These are phyloP conservation scores for Entomobrya proxima DNA, from an alignment of 2,888 invertebrate genomes.

Conservation along the genomic window DNA sequence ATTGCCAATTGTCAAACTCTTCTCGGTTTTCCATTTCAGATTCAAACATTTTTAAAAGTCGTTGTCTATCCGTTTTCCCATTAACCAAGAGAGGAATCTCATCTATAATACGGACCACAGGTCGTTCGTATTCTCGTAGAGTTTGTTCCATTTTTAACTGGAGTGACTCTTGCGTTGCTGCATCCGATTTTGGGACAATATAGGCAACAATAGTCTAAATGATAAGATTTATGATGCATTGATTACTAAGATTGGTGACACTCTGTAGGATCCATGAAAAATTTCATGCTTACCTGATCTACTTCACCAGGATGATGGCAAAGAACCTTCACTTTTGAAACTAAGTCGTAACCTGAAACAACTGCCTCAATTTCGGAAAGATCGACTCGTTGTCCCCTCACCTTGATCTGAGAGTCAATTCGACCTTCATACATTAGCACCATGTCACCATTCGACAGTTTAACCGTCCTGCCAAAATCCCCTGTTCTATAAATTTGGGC, in stretches of 20 bases:
- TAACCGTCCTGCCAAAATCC: slow-evolving; percentile 69
- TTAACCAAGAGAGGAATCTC: slow-evolving; percentile 88
- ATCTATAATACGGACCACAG: slow-evolving; percentile 79
- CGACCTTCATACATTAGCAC: slow-evolving; percentile 67
- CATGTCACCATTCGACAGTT: slow-evolving; percentile 49
- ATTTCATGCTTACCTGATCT: not conserved
- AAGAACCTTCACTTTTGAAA: slow-evolving; percentile 87
- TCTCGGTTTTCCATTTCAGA: slow-evolving; percentile 78
- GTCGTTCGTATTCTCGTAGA: slow-evolving; percentile 70
- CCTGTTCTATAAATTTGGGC: slow-evolving; percentile 69
- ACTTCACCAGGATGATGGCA: slow-evolving; percentile 84
- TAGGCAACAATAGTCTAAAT: slow-evolving; percentile 68
- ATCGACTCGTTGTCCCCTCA: slow-evolving; percentile 88
- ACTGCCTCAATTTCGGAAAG: slow-evolving; percentile 77
- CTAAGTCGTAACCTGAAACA: slow-evolving; percentile 81
- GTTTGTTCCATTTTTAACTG: slow-evolving; percentile 23
- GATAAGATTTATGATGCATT: not conserved
- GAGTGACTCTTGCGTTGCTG: slow-evolving; percentile 14
- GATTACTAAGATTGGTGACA: not conserved
- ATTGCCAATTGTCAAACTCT: slow-evolving; percentile 80
- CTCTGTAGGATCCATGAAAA: too few relatives aligned
- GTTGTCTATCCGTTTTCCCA: slow-evolving; percentile 91
- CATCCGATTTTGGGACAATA: slow-evolving; percentile 47
- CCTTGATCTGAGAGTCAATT: slow-evolving; percentile 83
- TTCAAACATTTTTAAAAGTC: slow-evolving; percentile 84